phyloP scores from a whole-genome alignment of 2,113 vertebrate species.

The Tamias sibiricus region DNA sequence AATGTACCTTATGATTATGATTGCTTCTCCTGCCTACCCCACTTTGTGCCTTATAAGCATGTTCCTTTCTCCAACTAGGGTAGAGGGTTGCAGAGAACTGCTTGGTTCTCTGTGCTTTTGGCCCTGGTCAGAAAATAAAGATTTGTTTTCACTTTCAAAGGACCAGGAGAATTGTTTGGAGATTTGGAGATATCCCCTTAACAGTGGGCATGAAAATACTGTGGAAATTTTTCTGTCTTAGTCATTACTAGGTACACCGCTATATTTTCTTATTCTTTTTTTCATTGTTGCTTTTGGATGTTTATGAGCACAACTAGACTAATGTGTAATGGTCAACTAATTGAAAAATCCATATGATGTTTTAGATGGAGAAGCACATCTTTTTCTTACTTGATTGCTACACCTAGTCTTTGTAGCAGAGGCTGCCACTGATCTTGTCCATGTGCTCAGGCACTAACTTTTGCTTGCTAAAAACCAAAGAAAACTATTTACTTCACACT shows the following conservation, averaged over 20 bases:
- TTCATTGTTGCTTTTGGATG: neutral
- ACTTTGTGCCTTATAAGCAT: too few relatives aligned
- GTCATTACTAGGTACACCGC: neutral
- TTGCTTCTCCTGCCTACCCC: too few relatives aligned
- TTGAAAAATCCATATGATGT: neutral
- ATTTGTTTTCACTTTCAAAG: too few relatives aligned
- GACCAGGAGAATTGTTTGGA: too few relatives aligned
- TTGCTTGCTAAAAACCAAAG: neutral
- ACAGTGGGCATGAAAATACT: neutral
- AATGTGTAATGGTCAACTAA: neutral
- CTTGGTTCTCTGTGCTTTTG: too few relatives aligned
- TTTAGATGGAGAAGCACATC: neutral
- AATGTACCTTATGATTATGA: too few relatives aligned
- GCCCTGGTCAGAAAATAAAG: too few relatives aligned
- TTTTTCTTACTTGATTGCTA: neutral
- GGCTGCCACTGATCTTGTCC: neutral
- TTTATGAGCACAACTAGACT: neutral
- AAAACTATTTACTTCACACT: neutral
- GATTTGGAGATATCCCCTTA: too few relatives aligned
- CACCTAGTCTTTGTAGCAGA: fast-evolving
- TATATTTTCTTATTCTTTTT: neutral
- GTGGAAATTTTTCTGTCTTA: neutral
- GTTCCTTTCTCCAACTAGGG: too few relatives aligned
- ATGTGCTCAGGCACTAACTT: too few relatives aligned
- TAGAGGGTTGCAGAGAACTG: too few relatives aligned